Conservation (phyloP, 2,888 invertebrate species). For the Oxystoma pomonae region DNA sequence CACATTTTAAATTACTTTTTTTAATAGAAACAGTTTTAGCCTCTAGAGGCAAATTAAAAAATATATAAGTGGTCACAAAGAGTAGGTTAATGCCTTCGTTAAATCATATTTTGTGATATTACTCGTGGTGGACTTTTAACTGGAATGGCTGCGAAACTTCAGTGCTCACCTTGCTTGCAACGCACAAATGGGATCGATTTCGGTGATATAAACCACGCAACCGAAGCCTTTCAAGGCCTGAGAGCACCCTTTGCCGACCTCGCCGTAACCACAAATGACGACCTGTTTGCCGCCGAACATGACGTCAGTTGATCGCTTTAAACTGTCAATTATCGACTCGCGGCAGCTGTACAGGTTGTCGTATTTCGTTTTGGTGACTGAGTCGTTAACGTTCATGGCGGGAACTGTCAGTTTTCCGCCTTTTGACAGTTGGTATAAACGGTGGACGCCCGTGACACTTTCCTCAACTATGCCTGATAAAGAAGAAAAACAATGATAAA, state of each 20-base stretch:
- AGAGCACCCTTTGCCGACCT: constrained; percentile 96
- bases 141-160: too few relatives aligned
- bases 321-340: constrained; percentile 80
- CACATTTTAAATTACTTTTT: too few relatives aligned
- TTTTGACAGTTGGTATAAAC: constrained; percentile 92
- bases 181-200: constrained; percentile 97
- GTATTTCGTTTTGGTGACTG: constrained; percentile 97
- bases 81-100: too few relatives aligned
- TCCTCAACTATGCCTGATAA: constrained; percentile 89
- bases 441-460: constrained; percentile 96
- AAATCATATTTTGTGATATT: too few relatives aligned
- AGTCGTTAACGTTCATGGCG: constrained; percentile 98
- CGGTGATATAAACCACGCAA: constrained; percentile 88
- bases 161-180: constrained; percentile 93
- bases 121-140: too few relatives aligned
- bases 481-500: constrained; percentile 9
- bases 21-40: too few relatives aligned
- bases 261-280: constrained; percentile 94
- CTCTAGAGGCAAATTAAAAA: too few relatives aligned
- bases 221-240: constrained; percentile 93
- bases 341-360: constrained; percentile 96
- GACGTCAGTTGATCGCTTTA: constrained; percentile 86
- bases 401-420: constrained; percentile 91
- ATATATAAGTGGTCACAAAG: too few relatives aligned
- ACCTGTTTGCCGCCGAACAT: constrained; percentile 99